phyloP scores from a whole-genome alignment of 1,140 invertebrate genomes.

The Euwallacea fornicatus region DNA sequence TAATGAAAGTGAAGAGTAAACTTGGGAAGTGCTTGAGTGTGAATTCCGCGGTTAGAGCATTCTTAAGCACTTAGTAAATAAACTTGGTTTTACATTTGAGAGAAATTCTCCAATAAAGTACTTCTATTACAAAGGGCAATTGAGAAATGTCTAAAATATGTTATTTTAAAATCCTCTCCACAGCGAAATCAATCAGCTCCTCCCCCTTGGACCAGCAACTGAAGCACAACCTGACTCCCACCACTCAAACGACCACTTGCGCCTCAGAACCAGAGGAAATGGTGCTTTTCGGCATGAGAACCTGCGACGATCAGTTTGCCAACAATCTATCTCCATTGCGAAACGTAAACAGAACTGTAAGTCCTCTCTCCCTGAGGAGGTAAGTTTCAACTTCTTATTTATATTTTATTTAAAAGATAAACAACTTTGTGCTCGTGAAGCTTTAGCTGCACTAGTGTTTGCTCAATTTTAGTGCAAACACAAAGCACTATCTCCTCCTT shows the following conservation, averaged over 20 bases:
- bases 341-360: conserved; percentile 41
- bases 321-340: conserved; percentile 43
- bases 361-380: conserved; percentile 46
- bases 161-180: not conserved
- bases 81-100: too few relatives aligned
- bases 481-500: too few relatives aligned
- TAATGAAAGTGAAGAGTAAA: too few relatives aligned
- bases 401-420: not conserved
- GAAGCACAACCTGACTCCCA: conserved; percentile 26
- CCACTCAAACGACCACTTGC: conserved; percentile 28
- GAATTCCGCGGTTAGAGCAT: not conserved
- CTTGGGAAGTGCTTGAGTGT: too few relatives aligned
- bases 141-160: not conserved
- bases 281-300: conserved; percentile 23
- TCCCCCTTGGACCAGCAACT: conserved; percentile 32
- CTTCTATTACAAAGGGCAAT: too few relatives aligned
- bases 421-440: too few relatives aligned
- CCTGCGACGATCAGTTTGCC: conserved; percentile 35
- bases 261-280: conserved; percentile 28
- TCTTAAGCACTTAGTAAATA: not conserved
- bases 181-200: conserved; percentile 27
- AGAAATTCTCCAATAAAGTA: too few relatives aligned
- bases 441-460: too few relatives aligned
- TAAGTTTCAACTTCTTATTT: not conserved
- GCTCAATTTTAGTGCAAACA: too few relatives aligned